Base-by-base conservation (phyloP, 2,888 invertebrate genomes). In the Calephelis perditalis region DNA sequence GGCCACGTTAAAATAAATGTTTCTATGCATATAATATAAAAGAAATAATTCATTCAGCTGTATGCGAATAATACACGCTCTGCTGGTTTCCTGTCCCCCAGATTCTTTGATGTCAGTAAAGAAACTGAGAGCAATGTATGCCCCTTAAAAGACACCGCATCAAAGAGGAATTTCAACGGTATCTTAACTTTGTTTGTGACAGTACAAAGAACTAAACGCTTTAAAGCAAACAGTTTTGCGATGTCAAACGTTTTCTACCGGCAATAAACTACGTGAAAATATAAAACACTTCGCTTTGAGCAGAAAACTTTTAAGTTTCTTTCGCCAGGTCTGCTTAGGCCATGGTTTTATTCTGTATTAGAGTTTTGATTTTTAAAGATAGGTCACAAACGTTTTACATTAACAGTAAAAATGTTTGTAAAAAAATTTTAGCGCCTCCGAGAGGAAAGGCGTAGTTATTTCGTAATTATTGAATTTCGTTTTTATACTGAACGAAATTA, bases 61-160 rank as follows among this genome's bases (percentile, higher is more conserved):
- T 70, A 69, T 70, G 64, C 66, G 70, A 70, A 67, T 65, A 65
- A 66, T 63, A 72, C 71, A 71, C 67, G 66, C 71, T 70, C 70
- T 69, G 69, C 71, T 70, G 69, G 71, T 70, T 52, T 49, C 71
- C 71, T 69, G 72, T 75, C 69, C 71, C 71, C 65, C 62, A 66
- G 56, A 65, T 65, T 65, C 73, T 77, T 77, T 77, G 77, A 77
- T 76, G 72, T 77, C 68, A 70, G 64, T 67, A 69, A 70, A 69
- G 49, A 71, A 72, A 71, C 68, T 64, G 63, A 67, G 68, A 59
- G 58, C 66, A 63, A 63, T 61, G 63, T 64, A 62, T 63, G 63
- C 62, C 64, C 64, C 61, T 63, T 62, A 49, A 59, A 57, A 61
- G 58, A 45, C 54, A 52, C 45, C 59, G 45, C 55, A 12, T 56